These are phyloP conservation scores for Chorisops tibialis DNA, from an alignment of 2,888 invertebrate species.

Conservation along the genomic window DNA sequence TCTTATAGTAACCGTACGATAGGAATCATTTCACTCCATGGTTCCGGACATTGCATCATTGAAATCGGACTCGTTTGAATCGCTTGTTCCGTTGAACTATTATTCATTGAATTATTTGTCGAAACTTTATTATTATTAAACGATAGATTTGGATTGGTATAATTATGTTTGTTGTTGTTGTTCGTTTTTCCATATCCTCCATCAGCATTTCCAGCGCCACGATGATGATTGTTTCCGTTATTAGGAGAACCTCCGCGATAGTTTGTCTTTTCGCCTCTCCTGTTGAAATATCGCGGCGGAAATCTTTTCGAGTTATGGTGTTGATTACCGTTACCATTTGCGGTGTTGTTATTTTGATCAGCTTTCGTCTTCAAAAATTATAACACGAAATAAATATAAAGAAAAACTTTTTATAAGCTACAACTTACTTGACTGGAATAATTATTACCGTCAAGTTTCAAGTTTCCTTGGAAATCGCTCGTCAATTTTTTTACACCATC, in stretches of 20 bases:
- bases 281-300: slow-evolving; percentile 40
- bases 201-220: not conserved
- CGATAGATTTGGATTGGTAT: not conserved
- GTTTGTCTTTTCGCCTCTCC: slow-evolving; percentile 32
- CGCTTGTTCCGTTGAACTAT: slow-evolving; percentile 27
- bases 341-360: slow-evolving; percentile 11
- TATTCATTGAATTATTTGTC: not conserved
- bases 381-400: not conserved
- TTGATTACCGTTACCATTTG: not conserved
- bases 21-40: slow-evolving; percentile 29
- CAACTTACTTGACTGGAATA: not conserved
- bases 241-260: slow-evolving; percentile 30
- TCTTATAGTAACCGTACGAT: not conserved
- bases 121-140: slow-evolving; percentile 18
- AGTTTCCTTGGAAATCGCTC: slow-evolving; percentile 17
- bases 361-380: slow-evolving; percentile 10
- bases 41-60: slow-evolving; percentile 27
- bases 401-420: not conserved
- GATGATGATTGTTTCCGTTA: slow-evolving; percentile 27
- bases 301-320: slow-evolving; percentile 35
- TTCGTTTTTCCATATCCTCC: not conserved
- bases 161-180: not conserved
- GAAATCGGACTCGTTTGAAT: slow-evolving; percentile 36
- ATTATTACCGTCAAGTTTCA: slow-evolving; percentile 22
- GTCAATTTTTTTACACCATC: slow-evolving; percentile 18